Conservation (phyloP, 2,888 invertebrate genomes). For the Prosapia bicincta region DNA sequence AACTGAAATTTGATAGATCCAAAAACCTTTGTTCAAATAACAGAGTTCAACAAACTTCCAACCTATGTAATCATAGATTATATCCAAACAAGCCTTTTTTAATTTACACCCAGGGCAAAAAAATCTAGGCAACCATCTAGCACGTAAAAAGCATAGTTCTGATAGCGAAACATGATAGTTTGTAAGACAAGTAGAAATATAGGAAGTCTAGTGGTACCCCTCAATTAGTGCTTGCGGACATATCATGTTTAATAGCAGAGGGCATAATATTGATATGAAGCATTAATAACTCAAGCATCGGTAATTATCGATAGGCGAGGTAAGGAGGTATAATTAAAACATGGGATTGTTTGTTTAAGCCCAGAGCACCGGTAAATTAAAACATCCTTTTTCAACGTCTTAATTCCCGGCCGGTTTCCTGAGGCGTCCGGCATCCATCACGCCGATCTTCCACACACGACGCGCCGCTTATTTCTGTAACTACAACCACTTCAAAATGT, state of each 20-base stretch:
- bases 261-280: neutral
- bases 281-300: neutral
- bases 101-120: neutral
- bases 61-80: neutral
- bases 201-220: neutral
- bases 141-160: neutral
- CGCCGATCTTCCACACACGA: too few relatives aligned
- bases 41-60: neutral
- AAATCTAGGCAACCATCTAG: neutral
- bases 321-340: neutral
- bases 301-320: neutral
- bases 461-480: too few relatives aligned
- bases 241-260: neutral
- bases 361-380: neutral
- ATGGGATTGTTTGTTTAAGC: neutral
- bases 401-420: neutral
- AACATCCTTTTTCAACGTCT: neutral
- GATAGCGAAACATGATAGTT: neutral
- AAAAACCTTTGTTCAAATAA: too few relatives aligned
- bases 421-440: neutral
- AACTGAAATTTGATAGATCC: too few relatives aligned
- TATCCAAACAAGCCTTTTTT: neutral
- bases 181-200: neutral
- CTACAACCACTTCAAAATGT: too few relatives aligned
- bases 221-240: neutral